Conservation (phyloP, 2,888 invertebrate genomes). For the Serrognathus titanus region DNA sequence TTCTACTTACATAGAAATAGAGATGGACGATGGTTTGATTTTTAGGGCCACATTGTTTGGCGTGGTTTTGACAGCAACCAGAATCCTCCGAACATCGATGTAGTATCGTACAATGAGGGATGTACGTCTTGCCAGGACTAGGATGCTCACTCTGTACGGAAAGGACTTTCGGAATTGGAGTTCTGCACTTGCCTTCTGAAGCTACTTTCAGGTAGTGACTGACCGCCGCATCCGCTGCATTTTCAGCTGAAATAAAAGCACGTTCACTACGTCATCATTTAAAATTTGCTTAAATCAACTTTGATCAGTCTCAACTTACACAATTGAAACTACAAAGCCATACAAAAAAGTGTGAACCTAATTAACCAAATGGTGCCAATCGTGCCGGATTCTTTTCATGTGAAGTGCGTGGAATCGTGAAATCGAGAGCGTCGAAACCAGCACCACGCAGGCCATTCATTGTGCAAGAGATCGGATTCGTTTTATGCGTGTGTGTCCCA, state of each 20-base stretch:
- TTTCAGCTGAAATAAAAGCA: slow-evolving; percentile 34
- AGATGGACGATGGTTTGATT: slow-evolving; percentile 67
- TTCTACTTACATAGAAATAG: slow-evolving; percentile 75
- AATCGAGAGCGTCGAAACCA: no score
- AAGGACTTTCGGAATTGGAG: slow-evolving; percentile 73
- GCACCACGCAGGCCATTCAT: no score
- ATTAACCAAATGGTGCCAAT: no score
- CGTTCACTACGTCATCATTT: no score
- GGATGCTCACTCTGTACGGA: slow-evolving; percentile 70
- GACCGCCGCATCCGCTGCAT: slow-evolving; percentile 39
- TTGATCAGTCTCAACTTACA: no score
- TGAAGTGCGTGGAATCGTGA: no score
- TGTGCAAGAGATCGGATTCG: no score
- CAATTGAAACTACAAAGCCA: no score
- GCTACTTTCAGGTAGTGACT: slow-evolving; percentile 40
- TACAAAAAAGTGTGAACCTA: no score
- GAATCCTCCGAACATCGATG: slow-evolving; percentile 85
- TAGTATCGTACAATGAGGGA: slow-evolving; percentile 81
- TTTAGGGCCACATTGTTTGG: slow-evolving; percentile 74
- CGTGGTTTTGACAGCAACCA: slow-evolving; percentile 76
- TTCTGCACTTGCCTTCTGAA: slow-evolving; percentile 59
- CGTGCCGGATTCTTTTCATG: no score
- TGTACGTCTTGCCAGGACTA: slow-evolving; percentile 68
- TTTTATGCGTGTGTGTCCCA: no score
- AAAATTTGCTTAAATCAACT: no score